Conservation (phyloP, 2,113 vertebrate genomes). For the Semnornis frantzii region DNA sequence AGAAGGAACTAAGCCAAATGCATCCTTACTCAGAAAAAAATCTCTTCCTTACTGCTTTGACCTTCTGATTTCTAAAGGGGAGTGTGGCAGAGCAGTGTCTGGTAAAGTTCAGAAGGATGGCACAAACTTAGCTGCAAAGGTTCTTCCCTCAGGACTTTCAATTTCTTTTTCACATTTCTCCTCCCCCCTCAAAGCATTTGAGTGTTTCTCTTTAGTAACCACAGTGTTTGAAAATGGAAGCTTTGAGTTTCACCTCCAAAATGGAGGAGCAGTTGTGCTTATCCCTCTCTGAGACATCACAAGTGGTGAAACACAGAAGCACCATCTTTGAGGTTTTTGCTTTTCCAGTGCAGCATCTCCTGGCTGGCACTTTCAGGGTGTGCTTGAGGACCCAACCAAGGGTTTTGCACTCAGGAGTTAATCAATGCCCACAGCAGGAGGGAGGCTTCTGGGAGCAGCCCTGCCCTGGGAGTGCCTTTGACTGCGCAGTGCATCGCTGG, state of each 20-base stretch:
- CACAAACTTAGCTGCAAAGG: background rate
- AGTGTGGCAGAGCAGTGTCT: background rate
- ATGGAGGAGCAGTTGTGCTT: background rate
- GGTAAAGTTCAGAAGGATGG: background rate
- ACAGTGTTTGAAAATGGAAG: background rate
- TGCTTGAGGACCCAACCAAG: background rate
- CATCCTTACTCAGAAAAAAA: background rate
- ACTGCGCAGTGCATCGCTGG: background rate
- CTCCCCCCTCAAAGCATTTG: background rate
- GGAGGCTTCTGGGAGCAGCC: background rate
- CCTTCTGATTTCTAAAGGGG: background rate
- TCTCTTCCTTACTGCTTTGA: background rate
- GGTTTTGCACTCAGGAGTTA: background rate
- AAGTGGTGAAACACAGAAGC: background rate
- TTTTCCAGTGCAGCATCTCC: background rate
- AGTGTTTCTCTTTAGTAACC: background rate
- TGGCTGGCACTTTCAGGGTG: background rate
- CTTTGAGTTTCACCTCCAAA: background rate
- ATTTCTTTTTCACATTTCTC: background rate
- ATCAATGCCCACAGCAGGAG: background rate
- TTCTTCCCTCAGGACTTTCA: background rate
- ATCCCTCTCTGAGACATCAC: background rate
- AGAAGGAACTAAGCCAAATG: background rate
- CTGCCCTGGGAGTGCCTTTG: accelerated
- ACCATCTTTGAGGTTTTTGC: background rate